These are phyloP conservation scores for Danio kyathit DNA, from an alignment of 2,797 vertebrate genomes.

Conservation along the genomic window DNA sequence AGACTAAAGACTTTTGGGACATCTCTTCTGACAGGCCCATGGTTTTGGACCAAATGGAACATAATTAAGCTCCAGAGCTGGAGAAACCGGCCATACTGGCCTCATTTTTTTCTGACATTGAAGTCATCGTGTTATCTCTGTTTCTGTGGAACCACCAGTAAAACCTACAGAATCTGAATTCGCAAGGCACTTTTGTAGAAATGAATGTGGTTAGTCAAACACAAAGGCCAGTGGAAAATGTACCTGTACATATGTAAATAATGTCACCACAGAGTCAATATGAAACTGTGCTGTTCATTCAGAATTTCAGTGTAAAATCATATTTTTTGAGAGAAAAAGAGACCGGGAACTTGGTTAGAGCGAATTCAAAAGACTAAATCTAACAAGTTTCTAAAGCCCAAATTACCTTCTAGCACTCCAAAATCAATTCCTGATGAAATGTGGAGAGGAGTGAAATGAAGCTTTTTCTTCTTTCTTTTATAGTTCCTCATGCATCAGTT, in stretches of 20 bases:
- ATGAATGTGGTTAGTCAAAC: slow-evolving; percentile 39
- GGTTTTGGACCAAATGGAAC: slow-evolving; percentile 63
- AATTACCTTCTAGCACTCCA: slow-evolving; percentile 55
- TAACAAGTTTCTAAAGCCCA: slow-evolving; percentile 42
- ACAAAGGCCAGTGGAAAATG: slow-evolving; percentile 45
- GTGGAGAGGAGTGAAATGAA: slow-evolving; percentile 46
- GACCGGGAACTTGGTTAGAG: too few species aligned
- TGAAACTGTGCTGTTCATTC: slow-evolving; percentile 66
- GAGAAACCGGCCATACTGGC: slow-evolving; percentile 23
- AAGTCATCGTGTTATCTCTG: slow-evolving; percentile 66
- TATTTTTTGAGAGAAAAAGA: too few species aligned
- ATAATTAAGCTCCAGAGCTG: slow-evolving; percentile 55
- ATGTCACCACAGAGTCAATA: slow-evolving; percentile 66
- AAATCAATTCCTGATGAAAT: slow-evolving; percentile 54
- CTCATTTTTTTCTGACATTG: slow-evolving; percentile 46
- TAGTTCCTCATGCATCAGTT: slow-evolving; percentile 59
- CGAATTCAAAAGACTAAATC: slow-evolving; percentile 30
- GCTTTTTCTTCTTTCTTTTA: slow-evolving; percentile 49
- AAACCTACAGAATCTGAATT: slow-evolving; percentile 30
- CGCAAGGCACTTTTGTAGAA: slow-evolving; percentile 41
- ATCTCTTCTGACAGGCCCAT: slow-evolving; percentile 51
- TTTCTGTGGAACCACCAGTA: slow-evolving; percentile 67
- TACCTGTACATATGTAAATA: slow-evolving; percentile 76
- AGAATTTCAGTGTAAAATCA: slow-evolving; percentile 60
- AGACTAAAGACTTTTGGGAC: slow-evolving; percentile 53